Base-by-base conservation (phyloP, 1,140 invertebrate genomes). In the Choristoneura fumiferana region DNA sequence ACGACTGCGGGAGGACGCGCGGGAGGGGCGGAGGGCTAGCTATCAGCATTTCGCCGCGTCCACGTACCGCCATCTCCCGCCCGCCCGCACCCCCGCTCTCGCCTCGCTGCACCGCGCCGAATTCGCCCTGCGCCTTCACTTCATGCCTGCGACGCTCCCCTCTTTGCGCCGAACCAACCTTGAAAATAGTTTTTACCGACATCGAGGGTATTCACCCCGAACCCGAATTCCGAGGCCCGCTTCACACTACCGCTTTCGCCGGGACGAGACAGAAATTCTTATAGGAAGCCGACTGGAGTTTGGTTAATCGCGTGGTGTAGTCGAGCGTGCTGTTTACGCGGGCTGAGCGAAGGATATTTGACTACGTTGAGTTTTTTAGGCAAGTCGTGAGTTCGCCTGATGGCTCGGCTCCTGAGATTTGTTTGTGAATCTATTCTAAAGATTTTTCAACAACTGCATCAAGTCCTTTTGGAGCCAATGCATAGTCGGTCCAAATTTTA, bases 121-220 rank as follows among this genome's bases (percentile, higher is more conserved):
- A 72, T 78, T 76, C 71, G 76, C 73, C 76, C 76, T 75, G 68
- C 66, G 40, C 67, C 69, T 65, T 57, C 65, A 62, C 69, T 62
- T 33, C 43, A 29, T 49, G 73, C 73, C 78, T 76, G 76, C 79
- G 69, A 79, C 73, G 78, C 71, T 85, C 83, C 81, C 83, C 82
- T 84, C 83, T 76, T 77, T 68, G 66, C 67, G 61, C 58, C 66
- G 71, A 73, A 70, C 79, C 86, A 88, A 86, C 85, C 85, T 88
- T 88, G 85, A 88, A 88, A 88, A 88, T 86, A 86, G 85, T 88
- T 88, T 87, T 87, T 88, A 88, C 84, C 75, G 77, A 74, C 81
- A 49, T 73, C 58, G 81, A 88, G 85, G 85, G 85, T 88, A 88
- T 88, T 88, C 85, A 88, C 85, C 85, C 84, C 85, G 78, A 83